A percentile compares a stretch with the other conserved stretches of the same genome.
Evolutionary conservation across 2,797 vertebrate species (phyloP).

Genomic region (Hippopotamyrus pictus): DNA sequence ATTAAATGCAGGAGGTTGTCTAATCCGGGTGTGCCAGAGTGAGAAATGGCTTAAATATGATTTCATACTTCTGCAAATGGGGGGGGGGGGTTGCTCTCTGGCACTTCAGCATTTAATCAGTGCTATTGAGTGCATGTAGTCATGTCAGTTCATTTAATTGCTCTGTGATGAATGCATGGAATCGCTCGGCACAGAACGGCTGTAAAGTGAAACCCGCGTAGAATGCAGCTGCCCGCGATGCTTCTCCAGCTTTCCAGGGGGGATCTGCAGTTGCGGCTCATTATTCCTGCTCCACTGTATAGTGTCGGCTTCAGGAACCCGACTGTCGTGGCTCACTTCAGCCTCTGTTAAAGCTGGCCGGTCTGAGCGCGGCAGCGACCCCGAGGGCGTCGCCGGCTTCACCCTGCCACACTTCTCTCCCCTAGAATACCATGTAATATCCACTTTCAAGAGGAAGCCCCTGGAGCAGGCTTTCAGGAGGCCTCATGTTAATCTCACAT

Average conservation of each 20-base stretch:
- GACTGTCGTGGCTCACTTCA: not conserved
- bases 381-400: constrained; percentile 35
- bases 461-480: constrained; percentile 99
- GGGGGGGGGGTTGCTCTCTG: not conserved
- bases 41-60: not conserved
- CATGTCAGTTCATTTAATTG: not conserved
- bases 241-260: not conserved
- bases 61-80: not conserved
- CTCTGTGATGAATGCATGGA: not conserved
- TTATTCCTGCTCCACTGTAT: not conserved
- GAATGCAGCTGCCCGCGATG: not conserved
- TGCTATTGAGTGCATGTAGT: not conserved
- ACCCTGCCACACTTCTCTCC: constrained; percentile 77
- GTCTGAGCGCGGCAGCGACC: not conserved
- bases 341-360: not conserved
- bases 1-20: not conserved
- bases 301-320: not conserved
- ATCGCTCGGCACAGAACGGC: not conserved
- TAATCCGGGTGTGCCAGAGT: not conserved
- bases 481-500: constrained; percentile 99
- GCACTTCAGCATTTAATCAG: not conserved
- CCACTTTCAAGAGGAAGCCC: constrained; percentile 99
- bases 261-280: not conserved
- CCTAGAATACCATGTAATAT: constrained; percentile 99
- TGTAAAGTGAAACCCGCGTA: not conserved